Evolutionary conservation across 2,888 invertebrate species (phyloP).

Genomic region (Drosophila quinaria): DNA sequence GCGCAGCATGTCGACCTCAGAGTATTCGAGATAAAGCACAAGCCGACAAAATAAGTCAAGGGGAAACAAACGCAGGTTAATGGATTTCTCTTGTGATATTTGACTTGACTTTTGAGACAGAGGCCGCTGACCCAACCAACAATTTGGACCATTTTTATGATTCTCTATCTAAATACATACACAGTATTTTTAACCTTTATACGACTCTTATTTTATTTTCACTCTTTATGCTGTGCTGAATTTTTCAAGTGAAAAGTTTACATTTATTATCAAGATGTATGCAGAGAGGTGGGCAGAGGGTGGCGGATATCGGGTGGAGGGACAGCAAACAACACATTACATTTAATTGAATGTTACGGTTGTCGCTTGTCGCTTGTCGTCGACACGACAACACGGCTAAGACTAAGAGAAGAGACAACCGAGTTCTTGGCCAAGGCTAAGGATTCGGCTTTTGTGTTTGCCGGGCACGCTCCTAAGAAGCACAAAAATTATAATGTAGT

Average conservation of each 20-base stretch:
- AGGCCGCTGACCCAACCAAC: constrained; percentile 57
- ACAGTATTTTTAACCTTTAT: constrained; percentile 30
- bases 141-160: constrained; percentile 9
- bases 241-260: constrained; percentile 73
- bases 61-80: constrained; percentile 70
- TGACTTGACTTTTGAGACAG: constrained; percentile 49
- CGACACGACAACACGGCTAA: constrained; percentile 32
- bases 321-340: constrained; percentile 78
- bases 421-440: constrained; percentile 29
- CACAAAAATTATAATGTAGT: constrained; percentile 77
- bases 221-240: constrained; percentile 58
- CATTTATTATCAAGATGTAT: constrained; percentile 71
- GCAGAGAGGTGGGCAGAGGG: not conserved
- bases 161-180: constrained; percentile 9
- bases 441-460: constrained; percentile 37
- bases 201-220: constrained; percentile 62
- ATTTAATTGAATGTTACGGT: constrained; percentile 80
- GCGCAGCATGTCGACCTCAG: constrained; percentile 18
- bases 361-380: constrained; percentile 62
- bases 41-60: constrained; percentile 50
- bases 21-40: constrained; percentile 37
- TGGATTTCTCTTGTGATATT: constrained; percentile 81
- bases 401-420: not conserved
- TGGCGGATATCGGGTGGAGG: constrained; percentile 37
- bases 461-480: constrained; percentile 58